phyloP scores from a whole-genome alignment of 2,888 invertebrate genomes.

The Cantharis lateralis region DNA sequence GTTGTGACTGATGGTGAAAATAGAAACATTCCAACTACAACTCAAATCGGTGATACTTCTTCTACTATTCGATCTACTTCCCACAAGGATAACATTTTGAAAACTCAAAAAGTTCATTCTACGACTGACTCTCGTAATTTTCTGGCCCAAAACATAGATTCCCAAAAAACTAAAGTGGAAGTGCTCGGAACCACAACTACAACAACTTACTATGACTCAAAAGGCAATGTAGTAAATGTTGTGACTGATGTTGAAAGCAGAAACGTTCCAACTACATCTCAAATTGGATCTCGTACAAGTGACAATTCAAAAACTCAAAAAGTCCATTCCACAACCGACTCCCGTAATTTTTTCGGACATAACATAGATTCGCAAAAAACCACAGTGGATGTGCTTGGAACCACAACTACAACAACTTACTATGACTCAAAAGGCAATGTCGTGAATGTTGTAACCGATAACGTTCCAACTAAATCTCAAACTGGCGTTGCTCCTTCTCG shows the following conservation, averaged over 20 bases:
- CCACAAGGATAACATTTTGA: slow-evolving; percentile 44
- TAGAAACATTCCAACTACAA: neutral
- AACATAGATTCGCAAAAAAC: neutral
- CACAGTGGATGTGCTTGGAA: neutral
- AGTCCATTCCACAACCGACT: neutral
- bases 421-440: slow-evolving; percentile 53
- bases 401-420: slow-evolving; percentile 47
- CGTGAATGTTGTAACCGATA: slow-evolving; percentile 40
- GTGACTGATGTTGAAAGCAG: slow-evolving; percentile 53
- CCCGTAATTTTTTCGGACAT: too few species aligned
- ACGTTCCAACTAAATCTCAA: neutral
- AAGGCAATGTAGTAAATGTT: slow-evolving; percentile 58
- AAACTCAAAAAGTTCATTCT: slow-evolving; percentile 41
- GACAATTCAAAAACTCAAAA: slow-evolving; percentile 43
- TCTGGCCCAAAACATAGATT: slow-evolving; percentile 49
- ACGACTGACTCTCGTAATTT: slow-evolving; percentile 47
- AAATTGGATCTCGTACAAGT: slow-evolving; percentile 47
- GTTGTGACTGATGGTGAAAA: slow-evolving; percentile 28
- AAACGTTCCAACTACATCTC: slow-evolving; percentile 53
- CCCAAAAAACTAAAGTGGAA: slow-evolving; percentile 43
- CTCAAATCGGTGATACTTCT: neutral
- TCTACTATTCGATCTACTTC: neutral
- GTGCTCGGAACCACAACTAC: slow-evolving; percentile 27
- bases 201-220: slow-evolving; percentile 45
- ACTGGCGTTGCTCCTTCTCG: neutral